These are phyloP conservation scores for Heterochromis multidens DNA, from an alignment of 2,113 vertebrate species.

Conservation along the genomic window DNA sequence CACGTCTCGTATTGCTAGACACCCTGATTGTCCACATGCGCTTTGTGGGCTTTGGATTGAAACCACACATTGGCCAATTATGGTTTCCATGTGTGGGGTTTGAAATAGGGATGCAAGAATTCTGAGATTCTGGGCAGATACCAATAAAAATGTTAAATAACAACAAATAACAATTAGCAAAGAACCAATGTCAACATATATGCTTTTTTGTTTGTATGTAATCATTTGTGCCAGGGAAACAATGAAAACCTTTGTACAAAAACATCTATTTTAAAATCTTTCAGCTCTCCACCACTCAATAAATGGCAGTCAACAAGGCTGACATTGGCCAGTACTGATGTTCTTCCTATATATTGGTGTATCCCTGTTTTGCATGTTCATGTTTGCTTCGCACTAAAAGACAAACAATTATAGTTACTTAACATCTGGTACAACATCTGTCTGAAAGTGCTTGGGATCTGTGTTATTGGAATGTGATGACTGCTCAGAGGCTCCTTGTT, in stretches of 20 bases:
- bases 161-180: not conserved
- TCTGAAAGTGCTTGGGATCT: not conserved
- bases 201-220: not conserved
- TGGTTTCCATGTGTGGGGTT: not conserved
- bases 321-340: not conserved
- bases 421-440: not conserved
- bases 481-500: not conserved
- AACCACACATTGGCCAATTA: not conserved
- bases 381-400: not conserved
- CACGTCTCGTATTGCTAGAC: not conserved
- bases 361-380: not conserved
- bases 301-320: not conserved
- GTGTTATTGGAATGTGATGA: not conserved
- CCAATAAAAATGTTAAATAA: too few species aligned
- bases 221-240: not conserved
- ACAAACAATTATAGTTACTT: not conserved
- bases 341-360: not conserved
- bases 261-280: not conserved
- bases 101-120: not conserved
- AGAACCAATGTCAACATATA: not conserved
- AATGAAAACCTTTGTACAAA: not conserved
- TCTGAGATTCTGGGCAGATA: too few species aligned
- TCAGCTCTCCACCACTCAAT: not conserved
- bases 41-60: not conserved
- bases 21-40: not conserved